phyloP scores from a whole-genome alignment of 2,888 invertebrate species.

The Chorisops tibialis region DNA sequence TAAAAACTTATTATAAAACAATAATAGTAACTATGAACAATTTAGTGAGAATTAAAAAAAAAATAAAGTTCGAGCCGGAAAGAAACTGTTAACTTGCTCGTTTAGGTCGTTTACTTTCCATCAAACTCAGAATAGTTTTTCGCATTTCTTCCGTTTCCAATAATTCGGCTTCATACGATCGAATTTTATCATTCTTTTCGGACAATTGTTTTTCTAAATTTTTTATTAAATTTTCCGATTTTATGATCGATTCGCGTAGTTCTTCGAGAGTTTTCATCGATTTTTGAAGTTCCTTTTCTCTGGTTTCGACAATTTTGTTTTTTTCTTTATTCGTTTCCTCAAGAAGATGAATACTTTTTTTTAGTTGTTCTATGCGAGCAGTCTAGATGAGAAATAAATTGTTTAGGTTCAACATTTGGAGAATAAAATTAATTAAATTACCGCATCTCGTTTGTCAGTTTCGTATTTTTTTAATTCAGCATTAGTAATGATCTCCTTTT shows the following conservation, averaged over 20 bases:
- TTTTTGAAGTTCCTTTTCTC: slow-evolving; percentile 45
- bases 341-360: slow-evolving; percentile 46
- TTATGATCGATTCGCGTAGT: slow-evolving; percentile 46
- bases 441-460: slow-evolving; percentile 33
- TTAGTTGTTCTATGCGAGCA: slow-evolving; percentile 37
- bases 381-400: slow-evolving; percentile 13
- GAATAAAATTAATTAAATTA: not conserved
- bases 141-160: slow-evolving; percentile 50
- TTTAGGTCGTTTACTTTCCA: slow-evolving; percentile 51
- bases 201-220: slow-evolving; percentile 47
- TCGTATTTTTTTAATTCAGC: slow-evolving; percentile 42
- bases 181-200: slow-evolving; percentile 48
- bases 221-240: slow-evolving; percentile 47
- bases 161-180: slow-evolving; percentile 45
- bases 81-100: slow-evolving; percentile 32
- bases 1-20: not conserved
- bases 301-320: slow-evolving; percentile 43
- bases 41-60: not conserved
- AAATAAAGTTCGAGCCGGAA: not conserved
- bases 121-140: slow-evolving; percentile 49
- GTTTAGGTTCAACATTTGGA: not conserved
- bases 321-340: slow-evolving; percentile 47
- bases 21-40: not conserved
- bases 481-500: slow-evolving; percentile 28
- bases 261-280: slow-evolving; percentile 46